A percentile compares a stretch with the other conserved stretches of the same genome.
Conservation (phyloP, 2,113 vertebrate species). For the Chitala chitala region DNA sequence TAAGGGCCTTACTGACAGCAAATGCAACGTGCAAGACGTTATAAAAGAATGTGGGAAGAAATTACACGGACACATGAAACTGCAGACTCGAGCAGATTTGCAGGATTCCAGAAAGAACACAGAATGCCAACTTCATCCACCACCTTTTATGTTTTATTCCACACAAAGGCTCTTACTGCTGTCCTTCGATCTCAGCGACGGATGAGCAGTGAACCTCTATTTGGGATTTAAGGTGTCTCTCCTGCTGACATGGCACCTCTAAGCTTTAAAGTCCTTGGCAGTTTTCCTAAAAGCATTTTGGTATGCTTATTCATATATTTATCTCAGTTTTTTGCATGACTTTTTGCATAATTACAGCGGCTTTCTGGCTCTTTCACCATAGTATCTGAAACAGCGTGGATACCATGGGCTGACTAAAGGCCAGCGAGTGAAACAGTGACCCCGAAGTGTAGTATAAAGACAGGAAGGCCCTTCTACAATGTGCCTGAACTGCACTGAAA, state of each 20-base stretch:
- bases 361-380: not conserved
- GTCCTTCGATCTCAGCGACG: constrained; percentile 34
- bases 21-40: no score
- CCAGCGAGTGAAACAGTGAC: not conserved
- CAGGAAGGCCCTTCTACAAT: no score
- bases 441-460: not conserved
- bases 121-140: constrained; percentile 46
- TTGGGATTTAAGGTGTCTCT: constrained; percentile 4
- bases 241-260: not conserved
- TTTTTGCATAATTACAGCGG: not conserved
- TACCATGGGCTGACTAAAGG: not conserved
- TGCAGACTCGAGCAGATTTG: no score
- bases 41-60: no score
- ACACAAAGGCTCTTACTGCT: constrained; percentile 29
- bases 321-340: not conserved
- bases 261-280: not conserved
- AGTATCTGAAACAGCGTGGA: not conserved
- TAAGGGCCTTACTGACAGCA: no score
- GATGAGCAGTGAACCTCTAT: not conserved
- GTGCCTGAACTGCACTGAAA: no score
- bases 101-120: no score
- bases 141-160: constrained; percentile 26
- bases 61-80: no score
- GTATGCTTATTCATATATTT: not conserved
- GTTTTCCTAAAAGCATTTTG: constrained; percentile 9